phyloP scores from a whole-genome alignment of 2,888 invertebrate species.

The Gryllus longicercus region DNA sequence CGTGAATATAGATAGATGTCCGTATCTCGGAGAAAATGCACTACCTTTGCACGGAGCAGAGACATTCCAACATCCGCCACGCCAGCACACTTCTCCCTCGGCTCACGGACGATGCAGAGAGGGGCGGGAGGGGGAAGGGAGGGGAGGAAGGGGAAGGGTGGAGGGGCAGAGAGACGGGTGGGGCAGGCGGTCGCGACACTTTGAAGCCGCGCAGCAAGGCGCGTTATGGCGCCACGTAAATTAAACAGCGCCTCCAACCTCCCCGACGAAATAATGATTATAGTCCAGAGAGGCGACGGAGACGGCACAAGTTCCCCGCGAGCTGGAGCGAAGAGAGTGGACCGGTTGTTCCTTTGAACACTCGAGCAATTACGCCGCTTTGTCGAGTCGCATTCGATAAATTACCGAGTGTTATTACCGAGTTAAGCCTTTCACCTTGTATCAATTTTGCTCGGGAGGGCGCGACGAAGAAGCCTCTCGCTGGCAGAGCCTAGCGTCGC shows the following conservation, averaged over 20 bases:
- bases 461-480: not conserved
- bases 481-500: not conserved
- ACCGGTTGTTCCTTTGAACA: not conserved
- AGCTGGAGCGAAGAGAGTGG: not conserved
- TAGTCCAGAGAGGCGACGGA: not conserved
- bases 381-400: not conserved
- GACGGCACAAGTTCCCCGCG: not conserved
- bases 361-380: not conserved
- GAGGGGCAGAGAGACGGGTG: too few species aligned
- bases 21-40: too few species aligned
- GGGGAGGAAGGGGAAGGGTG: too few species aligned
- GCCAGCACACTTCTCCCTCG: too few species aligned
- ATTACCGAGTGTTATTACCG: constrained; percentile 17
- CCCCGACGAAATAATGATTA: constrained; percentile 1
- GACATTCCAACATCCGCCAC: too few species aligned
- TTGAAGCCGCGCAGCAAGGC: not conserved
- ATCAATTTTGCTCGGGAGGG: constrained; percentile 7
- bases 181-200: not conserved
- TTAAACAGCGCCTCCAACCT: not conserved
- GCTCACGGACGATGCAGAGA: too few species aligned
- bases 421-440: constrained; percentile 17
- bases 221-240: not conserved
- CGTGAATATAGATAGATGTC: too few species aligned
- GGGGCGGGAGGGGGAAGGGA: too few species aligned
- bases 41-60: too few species aligned